phyloP scores from a whole-genome alignment of 2,113 vertebrate genomes.

The Atractosteus spatula region DNA sequence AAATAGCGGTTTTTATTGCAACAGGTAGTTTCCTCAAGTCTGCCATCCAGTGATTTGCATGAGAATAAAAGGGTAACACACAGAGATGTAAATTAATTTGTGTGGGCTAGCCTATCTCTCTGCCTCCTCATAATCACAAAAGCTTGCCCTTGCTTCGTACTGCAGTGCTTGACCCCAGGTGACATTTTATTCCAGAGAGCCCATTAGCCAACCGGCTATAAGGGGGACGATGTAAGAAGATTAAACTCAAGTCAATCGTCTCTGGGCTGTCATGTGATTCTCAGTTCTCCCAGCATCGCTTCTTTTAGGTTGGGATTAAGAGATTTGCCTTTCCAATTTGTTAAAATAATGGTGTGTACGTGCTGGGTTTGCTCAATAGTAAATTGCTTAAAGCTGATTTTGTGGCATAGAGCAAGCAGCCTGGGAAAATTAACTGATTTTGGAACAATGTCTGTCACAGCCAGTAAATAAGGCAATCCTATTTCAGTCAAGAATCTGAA shows the following conservation, averaged over 20 bases:
- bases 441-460: not conserved
- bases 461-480: not conserved
- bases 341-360: slow-evolving; percentile 60
- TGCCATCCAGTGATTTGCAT: too few relatives aligned
- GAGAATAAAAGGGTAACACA: too few relatives aligned
- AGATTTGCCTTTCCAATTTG: slow-evolving; percentile 66
- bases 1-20: too few relatives aligned
- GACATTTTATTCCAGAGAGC: slow-evolving; percentile 36
- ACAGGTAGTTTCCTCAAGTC: too few relatives aligned
- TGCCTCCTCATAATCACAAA: slow-evolving; percentile 16
- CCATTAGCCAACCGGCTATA: slow-evolving; percentile 34
- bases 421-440: slow-evolving; percentile 38
- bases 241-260: slow-evolving; percentile 49
- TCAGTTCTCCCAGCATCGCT: slow-evolving; percentile 46
- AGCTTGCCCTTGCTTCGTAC: slow-evolving; percentile 30
- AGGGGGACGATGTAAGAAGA: slow-evolving; percentile 53
- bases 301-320: slow-evolving; percentile 56
- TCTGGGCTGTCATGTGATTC: slow-evolving; percentile 53
- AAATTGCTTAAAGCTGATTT: slow-evolving; percentile 63
- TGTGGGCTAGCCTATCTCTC: too few relatives aligned
- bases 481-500: too few relatives aligned
- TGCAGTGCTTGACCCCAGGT: slow-evolving; percentile 33
- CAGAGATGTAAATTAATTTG: not conserved
- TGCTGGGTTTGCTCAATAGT: slow-evolving; percentile 48
- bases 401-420: slow-evolving; percentile 38